These are phyloP conservation scores for Bellardia bayeri DNA, from an alignment of 2,888 invertebrate species.

Conservation along the genomic window DNA sequence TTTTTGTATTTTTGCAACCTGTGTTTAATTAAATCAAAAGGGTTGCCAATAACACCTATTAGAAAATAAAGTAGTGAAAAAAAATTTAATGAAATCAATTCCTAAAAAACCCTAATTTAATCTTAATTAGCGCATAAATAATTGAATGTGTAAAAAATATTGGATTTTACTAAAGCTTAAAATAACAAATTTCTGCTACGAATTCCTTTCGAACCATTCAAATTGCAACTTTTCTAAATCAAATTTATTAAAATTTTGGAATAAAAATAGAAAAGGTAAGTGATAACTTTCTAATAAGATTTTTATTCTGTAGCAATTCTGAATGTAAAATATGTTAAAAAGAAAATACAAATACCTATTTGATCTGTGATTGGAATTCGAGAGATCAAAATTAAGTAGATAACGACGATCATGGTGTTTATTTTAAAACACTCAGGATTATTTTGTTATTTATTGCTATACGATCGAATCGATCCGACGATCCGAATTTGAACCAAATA, in stretches of 20 bases:
- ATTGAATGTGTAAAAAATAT: neutral
- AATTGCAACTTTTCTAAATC: neutral
- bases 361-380: no score
- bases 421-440: no score
- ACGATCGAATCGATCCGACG: no score
- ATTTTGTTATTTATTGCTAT: no score
- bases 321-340: no score
- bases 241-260: slow-evolving; percentile 8
- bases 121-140: neutral
- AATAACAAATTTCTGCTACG: neutral
- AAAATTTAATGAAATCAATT: slow-evolving; percentile 4
- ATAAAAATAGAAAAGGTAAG: slow-evolving; percentile 44
- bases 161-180: neutral
- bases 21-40: slow-evolving; percentile 53
- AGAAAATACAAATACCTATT: no score
- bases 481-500: no score
- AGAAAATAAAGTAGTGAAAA: neutral
- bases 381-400: no score
- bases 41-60: slow-evolving; percentile 25
- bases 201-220: neutral
- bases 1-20: slow-evolving; percentile 44
- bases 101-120: neutral
- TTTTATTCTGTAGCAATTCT: no score
- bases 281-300: neutral
- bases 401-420: no score